Conservation (phyloP, 2,113 vertebrate genomes). For the Trachemys scripta region DNA sequence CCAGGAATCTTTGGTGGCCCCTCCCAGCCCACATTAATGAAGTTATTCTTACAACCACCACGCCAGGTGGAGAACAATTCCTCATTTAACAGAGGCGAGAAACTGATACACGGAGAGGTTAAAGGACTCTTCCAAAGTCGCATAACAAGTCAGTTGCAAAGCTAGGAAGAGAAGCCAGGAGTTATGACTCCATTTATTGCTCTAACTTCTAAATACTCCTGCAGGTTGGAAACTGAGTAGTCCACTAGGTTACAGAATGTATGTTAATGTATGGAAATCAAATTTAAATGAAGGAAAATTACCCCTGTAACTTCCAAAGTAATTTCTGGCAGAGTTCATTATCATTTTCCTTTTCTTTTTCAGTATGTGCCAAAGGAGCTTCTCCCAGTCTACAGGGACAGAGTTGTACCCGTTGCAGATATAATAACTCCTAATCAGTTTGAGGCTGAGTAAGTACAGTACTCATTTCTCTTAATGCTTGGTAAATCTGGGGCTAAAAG, state of each 20-base stretch:
- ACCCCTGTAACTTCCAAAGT: not conserved
- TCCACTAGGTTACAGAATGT: not conserved
- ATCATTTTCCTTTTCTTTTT: not conserved
- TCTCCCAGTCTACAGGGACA: conserved; percentile 94
- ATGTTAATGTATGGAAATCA: not conserved
- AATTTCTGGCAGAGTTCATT: not conserved
- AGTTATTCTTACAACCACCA: not conserved
- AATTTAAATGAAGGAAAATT: not conserved
- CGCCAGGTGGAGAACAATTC: not conserved
- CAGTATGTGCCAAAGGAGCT: conserved; percentile 97
- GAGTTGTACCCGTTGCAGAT: conserved; percentile 95
- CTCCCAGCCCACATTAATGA: not conserved
- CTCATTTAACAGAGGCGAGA: not conserved
- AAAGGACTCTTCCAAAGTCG: not conserved
- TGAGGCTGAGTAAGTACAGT: conserved; percentile 98
- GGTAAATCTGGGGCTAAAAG: not conserved
- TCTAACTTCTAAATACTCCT: not conserved
- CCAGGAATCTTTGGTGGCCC: not conserved
- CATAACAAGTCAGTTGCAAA: not conserved
- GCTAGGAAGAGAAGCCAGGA: not conserved
- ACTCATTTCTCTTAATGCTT: not conserved
- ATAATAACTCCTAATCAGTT: conserved; percentile 99
- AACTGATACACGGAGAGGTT: not conserved
- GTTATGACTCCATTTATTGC: not conserved
- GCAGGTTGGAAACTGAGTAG: not conserved